Conservation (phyloP, 2,113 vertebrate genomes). For the Asarcornis scutulata region DNA sequence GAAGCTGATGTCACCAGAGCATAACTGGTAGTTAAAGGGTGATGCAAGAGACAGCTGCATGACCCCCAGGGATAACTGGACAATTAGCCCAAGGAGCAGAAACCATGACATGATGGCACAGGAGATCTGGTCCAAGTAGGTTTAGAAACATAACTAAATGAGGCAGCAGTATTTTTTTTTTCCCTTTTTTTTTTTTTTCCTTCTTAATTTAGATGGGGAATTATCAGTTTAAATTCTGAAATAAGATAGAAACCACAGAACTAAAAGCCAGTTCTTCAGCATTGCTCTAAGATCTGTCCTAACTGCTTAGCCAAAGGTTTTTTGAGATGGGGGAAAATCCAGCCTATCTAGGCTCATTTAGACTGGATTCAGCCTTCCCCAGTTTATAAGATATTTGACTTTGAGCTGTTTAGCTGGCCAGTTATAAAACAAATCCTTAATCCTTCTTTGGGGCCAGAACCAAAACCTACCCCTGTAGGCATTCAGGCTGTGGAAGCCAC, state of each 20-base stretch:
- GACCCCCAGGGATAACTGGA: not conserved
- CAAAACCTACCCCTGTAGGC: not conserved
- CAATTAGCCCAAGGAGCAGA: not conserved
- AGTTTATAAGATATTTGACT: not conserved
- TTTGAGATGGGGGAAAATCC: not conserved
- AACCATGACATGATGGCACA: not conserved
- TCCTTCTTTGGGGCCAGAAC: not conserved
- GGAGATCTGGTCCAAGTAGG: not conserved
- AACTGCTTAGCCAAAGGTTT: not conserved
- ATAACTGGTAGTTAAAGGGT: not conserved
- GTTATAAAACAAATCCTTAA: not conserved
- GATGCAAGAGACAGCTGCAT: not conserved
- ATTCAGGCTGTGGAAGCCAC: not conserved
- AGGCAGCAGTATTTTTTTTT: not conserved
- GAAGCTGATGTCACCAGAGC: not conserved
- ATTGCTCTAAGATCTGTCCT: not conserved
- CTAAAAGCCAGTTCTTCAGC: not conserved
- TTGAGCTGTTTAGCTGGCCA: not conserved
- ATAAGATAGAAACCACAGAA: not conserved
- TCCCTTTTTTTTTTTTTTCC: not conserved
- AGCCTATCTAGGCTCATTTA: not conserved
- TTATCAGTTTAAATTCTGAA: constrained; percentile 31
- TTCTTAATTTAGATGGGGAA: not conserved
- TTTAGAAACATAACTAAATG: not conserved
- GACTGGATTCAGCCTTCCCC: not conserved